A percentile compares a stretch with the other conserved stretches of the same genome.
Conservation (phyloP, 2,888 invertebrate genomes). For the Molorchus minor region DNA sequence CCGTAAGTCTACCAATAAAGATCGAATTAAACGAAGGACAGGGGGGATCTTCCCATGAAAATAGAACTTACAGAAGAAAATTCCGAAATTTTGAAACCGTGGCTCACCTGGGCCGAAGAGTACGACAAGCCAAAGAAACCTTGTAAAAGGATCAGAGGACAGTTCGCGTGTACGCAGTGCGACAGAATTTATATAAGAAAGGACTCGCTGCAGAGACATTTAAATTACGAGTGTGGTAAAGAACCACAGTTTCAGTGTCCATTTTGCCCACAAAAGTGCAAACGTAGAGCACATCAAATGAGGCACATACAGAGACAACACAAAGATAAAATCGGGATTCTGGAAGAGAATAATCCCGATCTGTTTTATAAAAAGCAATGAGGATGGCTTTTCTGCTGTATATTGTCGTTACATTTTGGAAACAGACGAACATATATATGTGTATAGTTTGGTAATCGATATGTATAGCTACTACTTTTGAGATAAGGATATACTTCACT, state of each 20-base stretch:
- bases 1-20: background rate
- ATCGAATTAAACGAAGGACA: slow-evolving; percentile 28
- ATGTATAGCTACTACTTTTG: too few species aligned
- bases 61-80: slow-evolving; percentile 53
- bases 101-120: slow-evolving; percentile 22
- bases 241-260: slow-evolving; percentile 76
- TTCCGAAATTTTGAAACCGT: slow-evolving; percentile 32
- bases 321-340: slow-evolving; percentile 63
- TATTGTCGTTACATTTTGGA: too few species aligned
- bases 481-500: too few species aligned
- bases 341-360: slow-evolving; percentile 63
- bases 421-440: too few species aligned
- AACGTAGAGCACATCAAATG: slow-evolving; percentile 71
- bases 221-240: slow-evolving; percentile 80
- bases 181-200: slow-evolving; percentile 82
- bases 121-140: slow-evolving; percentile 44
- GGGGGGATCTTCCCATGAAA: slow-evolving; percentile 50
- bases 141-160: slow-evolving; percentile 55
- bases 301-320: slow-evolving; percentile 67
- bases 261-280: slow-evolving; percentile 74
- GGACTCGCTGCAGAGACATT: slow-evolving; percentile 80
- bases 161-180: slow-evolving; percentile 72
- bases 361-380: slow-evolving; percentile 40
- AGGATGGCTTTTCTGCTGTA: too few species aligned
- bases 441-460: too few species aligned